Evolutionary conservation across 2,113 vertebrate species (phyloP).

Genomic region (Xenopus laevis): DNA sequence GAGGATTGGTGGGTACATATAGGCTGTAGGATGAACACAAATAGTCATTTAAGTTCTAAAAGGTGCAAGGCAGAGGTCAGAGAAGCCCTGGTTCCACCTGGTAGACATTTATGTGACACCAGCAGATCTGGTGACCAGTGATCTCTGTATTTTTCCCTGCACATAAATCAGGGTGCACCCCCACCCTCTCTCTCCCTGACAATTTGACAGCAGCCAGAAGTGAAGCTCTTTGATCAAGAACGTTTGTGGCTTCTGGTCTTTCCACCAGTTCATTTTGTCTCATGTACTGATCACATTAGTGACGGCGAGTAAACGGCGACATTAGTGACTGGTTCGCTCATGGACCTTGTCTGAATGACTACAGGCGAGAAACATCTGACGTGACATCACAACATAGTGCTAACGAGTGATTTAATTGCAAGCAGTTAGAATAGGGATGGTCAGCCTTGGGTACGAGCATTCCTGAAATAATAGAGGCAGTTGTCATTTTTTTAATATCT

Average conservation of each 20-base stretch:
- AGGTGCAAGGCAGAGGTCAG: background rate
- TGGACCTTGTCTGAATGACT: too few relatives aligned
- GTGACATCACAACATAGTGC: too few relatives aligned
- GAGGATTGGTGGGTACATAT: too few relatives aligned
- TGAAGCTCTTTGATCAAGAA: slow-evolving; percentile 32
- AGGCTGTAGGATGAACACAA: too few relatives aligned
- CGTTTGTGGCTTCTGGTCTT: slow-evolving; percentile 16
- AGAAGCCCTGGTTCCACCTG: background rate
- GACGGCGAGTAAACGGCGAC: background rate
- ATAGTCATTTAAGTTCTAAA: too few relatives aligned
- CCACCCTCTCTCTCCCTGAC: slow-evolving; percentile 10
- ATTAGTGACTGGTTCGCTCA: background rate
- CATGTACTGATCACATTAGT: slow-evolving; percentile 26
- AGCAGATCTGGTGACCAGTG: slow-evolving; percentile 28
- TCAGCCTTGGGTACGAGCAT: too few relatives aligned
- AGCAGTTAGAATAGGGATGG: too few relatives aligned
- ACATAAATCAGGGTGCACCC: slow-evolving; percentile 11
- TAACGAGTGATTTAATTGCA: too few relatives aligned
- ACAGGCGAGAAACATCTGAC: too few relatives aligned
- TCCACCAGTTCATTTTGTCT: slow-evolving; percentile 15
- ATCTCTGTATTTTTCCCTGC: slow-evolving; percentile 25
- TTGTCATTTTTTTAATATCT: too few relatives aligned
- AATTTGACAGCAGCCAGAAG: slow-evolving; percentile 38
- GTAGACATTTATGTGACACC: slow-evolving; percentile 24
- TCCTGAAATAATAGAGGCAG: too few relatives aligned